Base-by-base conservation (phyloP, 2,113 vertebrate species). In the Antechinus stuartii region DNA sequence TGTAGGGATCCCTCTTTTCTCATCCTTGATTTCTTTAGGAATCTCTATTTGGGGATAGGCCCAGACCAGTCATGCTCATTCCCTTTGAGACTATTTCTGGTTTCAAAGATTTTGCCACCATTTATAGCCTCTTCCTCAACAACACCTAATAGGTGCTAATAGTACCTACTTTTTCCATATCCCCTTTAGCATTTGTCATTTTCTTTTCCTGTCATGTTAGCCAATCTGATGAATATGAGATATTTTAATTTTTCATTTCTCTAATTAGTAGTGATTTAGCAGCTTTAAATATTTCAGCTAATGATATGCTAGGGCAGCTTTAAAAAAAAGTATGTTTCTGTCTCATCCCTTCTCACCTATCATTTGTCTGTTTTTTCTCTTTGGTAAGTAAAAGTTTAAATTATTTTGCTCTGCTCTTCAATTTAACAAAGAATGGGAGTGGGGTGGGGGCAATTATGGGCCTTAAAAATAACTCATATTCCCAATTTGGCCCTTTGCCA, bases 401-500 rank as follows among this genome's bases (percentile, higher is more conserved):
- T n/a, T 6, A 52, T 90, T 94, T 95, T 93, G 25, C 47, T 35
- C 23, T 49, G 5, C 35, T 27, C 91, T 91, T 96, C 46, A 24
- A 54, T 68, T 25, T 27, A 47, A 76, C 25, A 8, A 76, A 0
- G 47, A 14, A 55, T 42, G 35, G 35, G 68, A 84, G 19, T 42
- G 68, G 57, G 9, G 9, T 76, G 16, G 16, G n/a, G 35, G 16
- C 14, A 8, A 8, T 14, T 24, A 47, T 5, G 26, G 76, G 14
- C 90, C n/a, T 25, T 46, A 9, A 91, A 47, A 55, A 57, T n/a
- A 50, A 42, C 55, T 91, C 8, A 9, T 46, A 47, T 46, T 56
- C 25, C 9, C 11, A 22, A n/a, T 1, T 5, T 0, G 0, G 46
- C 49, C 16, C 0, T 0, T 7, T 54, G 90, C 76, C 92, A n/a